Evolutionary conservation across 2,888 invertebrate genomes (phyloP), one percentile per base, ranked within the genome.

Genomic region (Orthonevra nobilis): DNA sequence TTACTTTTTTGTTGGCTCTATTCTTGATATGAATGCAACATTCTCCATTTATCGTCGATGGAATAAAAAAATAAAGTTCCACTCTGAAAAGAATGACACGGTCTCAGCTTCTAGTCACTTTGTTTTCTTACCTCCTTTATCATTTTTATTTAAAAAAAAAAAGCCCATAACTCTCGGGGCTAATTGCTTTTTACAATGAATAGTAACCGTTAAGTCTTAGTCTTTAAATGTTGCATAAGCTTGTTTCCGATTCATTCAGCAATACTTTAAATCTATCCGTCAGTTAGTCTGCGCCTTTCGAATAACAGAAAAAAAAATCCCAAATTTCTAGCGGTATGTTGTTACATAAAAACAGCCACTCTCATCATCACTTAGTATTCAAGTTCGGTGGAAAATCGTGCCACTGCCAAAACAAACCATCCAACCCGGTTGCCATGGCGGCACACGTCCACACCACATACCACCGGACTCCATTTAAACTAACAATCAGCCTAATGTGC

Each of bases 291-390:
- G 5, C 3, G 34, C 66, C 26, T 54, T 54, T 44, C 64, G 19
- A 42, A 63, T 23, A 23, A 23, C 23, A 23, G 23, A 42, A 63
- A 40, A 14, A 44, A 44, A n/a, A 14, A 48, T 32, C 32, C 50
- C 9, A 46, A 66, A 66, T 23, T 30, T 20, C 56, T 38, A 32
- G 34, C 68, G 46, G 30, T 56, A 56, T 28, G 17, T 32, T 40
- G 58, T 69, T 69, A 60, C 58, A 69, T 69, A 69, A 50, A 60
- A 23, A 48, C 58, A 60, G n/a, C n/a, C n/a, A n/a, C n/a, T n/a
- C n/a, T n/a, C n/a, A n/a, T n/a, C n/a, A n/a, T n/a, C 42, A 69
- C 58, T 69, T 69, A 50, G 69, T 54, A 70, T 54, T 70, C 70
- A 70, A 70, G 60, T 72, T 72, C 70, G 61, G 63, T 48, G 36